phyloP scores from a whole-genome alignment of 2,888 invertebrate species.

The Leptinotarsa tumamoca region DNA sequence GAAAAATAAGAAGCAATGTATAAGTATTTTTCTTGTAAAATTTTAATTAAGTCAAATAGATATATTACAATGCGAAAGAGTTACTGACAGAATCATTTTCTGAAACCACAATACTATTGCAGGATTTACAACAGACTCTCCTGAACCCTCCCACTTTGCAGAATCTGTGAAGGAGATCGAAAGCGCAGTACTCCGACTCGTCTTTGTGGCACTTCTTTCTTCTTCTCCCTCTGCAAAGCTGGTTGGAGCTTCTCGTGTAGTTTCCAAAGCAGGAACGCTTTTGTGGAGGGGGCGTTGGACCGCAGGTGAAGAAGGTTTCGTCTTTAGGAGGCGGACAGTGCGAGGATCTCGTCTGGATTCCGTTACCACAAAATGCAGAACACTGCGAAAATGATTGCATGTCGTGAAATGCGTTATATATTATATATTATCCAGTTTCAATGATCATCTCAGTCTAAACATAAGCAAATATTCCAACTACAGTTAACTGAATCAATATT shows the following conservation, averaged over 20 bases:
- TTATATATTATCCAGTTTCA: too few relatives aligned
- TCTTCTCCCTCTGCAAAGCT: slow-evolving; percentile 56
- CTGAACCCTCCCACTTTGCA: slow-evolving; percentile 67
- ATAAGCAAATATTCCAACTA: too few relatives aligned
- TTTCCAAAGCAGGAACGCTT: slow-evolving; percentile 68
- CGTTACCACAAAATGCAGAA: slow-evolving; percentile 73
- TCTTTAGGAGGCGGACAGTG: slow-evolving; percentile 70
- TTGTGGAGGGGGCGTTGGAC: slow-evolving; percentile 69
- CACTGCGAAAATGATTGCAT: slow-evolving; percentile 66
- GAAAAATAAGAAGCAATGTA: too few relatives aligned
- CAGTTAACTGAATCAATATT: too few relatives aligned
- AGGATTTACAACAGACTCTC: slow-evolving; percentile 73
- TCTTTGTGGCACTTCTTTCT: slow-evolving; percentile 56
- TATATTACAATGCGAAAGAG: background rate
- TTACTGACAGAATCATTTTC: background rate
- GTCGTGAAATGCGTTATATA: too few relatives aligned
- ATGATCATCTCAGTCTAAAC: too few relatives aligned
- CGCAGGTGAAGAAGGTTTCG: slow-evolving; percentile 68
- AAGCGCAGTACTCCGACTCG: slow-evolving; percentile 68
- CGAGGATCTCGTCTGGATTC: slow-evolving; percentile 69
- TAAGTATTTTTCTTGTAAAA: too few relatives aligned
- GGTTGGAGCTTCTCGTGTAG: slow-evolving; percentile 54
- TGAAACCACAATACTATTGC: slow-evolving; percentile 50
- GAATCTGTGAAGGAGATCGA: slow-evolving; percentile 64
- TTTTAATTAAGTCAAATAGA: background rate